A percentile compares a stretch with the other conserved stretches of the same genome.
Conservation (phyloP, 2,797 vertebrate species). For the Anguilla pacifica region DNA sequence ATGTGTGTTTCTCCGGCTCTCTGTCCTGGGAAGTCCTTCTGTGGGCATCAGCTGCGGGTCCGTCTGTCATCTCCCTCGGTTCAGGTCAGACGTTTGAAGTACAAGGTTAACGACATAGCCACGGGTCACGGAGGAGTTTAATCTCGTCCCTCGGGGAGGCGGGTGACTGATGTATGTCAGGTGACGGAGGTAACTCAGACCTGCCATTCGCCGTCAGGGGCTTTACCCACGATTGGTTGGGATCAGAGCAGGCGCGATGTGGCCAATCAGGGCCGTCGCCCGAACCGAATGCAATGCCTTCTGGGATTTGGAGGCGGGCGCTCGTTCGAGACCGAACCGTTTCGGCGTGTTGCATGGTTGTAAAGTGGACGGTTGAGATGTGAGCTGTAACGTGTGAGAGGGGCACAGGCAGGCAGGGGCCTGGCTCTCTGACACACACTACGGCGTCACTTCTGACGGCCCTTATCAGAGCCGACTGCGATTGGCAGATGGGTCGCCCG, state of each 20-base stretch:
- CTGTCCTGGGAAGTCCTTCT: not conserved
- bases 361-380: not conserved
- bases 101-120: not conserved
- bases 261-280: not conserved
- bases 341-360: not conserved
- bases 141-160: not conserved
- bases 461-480: slow-evolving; percentile 6
- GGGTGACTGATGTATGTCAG: not conserved
- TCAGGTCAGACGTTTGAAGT: not conserved
- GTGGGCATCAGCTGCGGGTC: not conserved
- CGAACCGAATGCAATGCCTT: not conserved
- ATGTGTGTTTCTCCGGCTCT: not conserved
- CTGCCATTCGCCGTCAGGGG: not conserved
- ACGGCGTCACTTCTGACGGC: not conserved
- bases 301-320: not conserved
- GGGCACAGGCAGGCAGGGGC: not conserved
- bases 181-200: not conserved
- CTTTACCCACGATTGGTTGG: not conserved
- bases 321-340: not conserved
- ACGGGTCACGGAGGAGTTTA: not conserved
- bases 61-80: not conserved
- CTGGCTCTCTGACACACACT: not conserved
- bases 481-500: slow-evolving; percentile 18
- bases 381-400: not conserved
- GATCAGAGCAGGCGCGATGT: not conserved